Percentiles rank a stretch among this genome's conserved stretches.
These are phyloP conservation scores for Formica aserva DNA, from an alignment of 2,888 invertebrate species.

Conservation along the genomic window DNA sequence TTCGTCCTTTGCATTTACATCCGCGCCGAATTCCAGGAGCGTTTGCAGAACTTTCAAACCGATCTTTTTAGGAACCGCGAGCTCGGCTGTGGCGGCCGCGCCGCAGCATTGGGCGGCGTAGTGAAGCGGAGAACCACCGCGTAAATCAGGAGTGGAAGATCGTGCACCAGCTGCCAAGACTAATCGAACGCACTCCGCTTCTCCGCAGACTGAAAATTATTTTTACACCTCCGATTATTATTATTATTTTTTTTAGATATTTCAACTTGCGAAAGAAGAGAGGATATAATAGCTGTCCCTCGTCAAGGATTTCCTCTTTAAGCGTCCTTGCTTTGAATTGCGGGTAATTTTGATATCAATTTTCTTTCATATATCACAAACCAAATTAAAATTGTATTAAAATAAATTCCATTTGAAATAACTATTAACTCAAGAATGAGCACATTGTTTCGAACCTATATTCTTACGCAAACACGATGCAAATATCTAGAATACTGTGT, in stretches of 20 bases:
- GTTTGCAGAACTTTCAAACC: slow-evolving; percentile 94
- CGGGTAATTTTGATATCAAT: neutral
- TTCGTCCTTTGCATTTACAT: slow-evolving; percentile 94
- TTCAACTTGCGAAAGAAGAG: neutral
- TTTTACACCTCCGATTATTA: neutral
- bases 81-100: slow-evolving; percentile 88
- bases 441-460: neutral
- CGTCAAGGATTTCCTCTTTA: neutral
- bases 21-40: slow-evolving; percentile 91
- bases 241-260: neutral
- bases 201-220: slow-evolving; percentile 93
- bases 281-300: neutral
- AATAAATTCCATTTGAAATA: neutral
- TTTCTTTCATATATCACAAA: neutral
- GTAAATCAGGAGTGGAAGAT: slow-evolving; percentile 95
- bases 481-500: neutral
- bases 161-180: slow-evolving; percentile 95
- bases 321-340: neutral
- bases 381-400: neutral
- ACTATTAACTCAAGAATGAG: neutral
- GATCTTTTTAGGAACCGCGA: slow-evolving; percentile 86
- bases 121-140: slow-evolving; percentile 98
- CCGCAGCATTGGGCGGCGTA: slow-evolving; percentile 99
- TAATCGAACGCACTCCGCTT: slow-evolving; percentile 94
- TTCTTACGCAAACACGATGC: neutral